Percentiles rank a stretch among this genome's conserved stretches.
Evolutionary conservation across 2,797 vertebrate genomes (phyloP).

Genomic region (Platyrinchus mystaceus): DNA sequence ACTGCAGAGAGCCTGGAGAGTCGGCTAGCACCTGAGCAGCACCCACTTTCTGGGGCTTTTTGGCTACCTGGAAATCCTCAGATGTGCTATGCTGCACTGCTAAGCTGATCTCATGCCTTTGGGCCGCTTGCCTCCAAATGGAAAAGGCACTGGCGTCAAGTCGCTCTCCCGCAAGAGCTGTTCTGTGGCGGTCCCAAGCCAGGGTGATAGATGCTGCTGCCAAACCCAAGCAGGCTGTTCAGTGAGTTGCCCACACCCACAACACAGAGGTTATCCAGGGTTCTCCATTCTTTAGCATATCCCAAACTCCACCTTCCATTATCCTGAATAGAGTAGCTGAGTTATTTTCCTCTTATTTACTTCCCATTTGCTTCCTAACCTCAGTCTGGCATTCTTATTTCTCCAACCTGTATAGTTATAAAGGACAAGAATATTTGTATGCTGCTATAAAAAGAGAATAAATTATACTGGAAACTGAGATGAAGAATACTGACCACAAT

Average conservation of each 20-base stretch:
- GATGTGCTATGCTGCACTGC: not conserved
- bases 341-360: not conserved
- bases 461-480: not conserved
- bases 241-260: not conserved
- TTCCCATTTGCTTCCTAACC: not conserved
- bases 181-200: not conserved
- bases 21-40: not conserved
- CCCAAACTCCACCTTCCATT: conserved; percentile 5
- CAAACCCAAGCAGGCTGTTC: not conserved
- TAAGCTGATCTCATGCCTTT: not conserved
- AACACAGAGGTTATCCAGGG: conserved; percentile 6
- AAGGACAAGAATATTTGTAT: not conserved
- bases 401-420: not conserved
- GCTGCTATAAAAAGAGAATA: not conserved
- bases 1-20: not conserved
- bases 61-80: not conserved
- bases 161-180: not conserved
- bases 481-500: not conserved
- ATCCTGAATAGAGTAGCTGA: not conserved
- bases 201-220: not conserved
- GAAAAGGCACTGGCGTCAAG: not conserved
- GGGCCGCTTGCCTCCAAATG: rapidly evolving
- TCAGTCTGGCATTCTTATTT: not conserved
- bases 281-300: conserved; percentile 3
- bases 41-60: not conserved